A percentile compares a stretch with the other conserved stretches of the same genome.
phyloP scores from a whole-genome alignment of 2,888 invertebrate species.

The Torymus texanus region DNA sequence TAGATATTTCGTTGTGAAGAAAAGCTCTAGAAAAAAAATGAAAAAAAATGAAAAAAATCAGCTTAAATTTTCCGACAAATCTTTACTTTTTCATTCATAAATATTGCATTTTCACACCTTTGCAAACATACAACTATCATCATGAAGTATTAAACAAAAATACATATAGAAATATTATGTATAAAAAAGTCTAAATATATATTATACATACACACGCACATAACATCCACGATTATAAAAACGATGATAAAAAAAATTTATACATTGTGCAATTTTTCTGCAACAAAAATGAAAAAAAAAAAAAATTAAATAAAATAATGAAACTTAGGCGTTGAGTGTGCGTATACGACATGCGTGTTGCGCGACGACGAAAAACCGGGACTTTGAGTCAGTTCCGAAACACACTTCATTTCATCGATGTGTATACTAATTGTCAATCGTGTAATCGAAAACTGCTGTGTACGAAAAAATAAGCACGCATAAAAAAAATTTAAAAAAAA shows the following conservation, averaged over 20 bases:
- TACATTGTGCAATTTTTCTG: slow-evolving; percentile 19
- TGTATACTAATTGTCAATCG: no score
- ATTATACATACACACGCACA: slow-evolving; percentile 17
- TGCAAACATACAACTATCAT: slow-evolving; percentile 14
- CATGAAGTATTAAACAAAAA: slow-evolving; percentile 28
- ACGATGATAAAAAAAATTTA: neutral
- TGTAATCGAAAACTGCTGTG: no score
- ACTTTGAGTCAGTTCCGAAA: no score
- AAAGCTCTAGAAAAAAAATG: neutral
- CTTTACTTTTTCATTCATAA: slow-evolving; percentile 26
- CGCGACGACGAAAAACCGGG: no score
- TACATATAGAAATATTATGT: slow-evolving; percentile 25
- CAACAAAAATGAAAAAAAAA: neutral
- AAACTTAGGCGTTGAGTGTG: no score
- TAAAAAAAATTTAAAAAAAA: no score
- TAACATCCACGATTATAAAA: slow-evolving; percentile 12
- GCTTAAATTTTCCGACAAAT: neutral
- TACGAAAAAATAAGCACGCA: no score
- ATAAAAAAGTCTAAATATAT: slow-evolving; percentile 13
- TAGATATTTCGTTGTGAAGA: neutral
- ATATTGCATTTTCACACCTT: slow-evolving; percentile 22
- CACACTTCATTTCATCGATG: no score
- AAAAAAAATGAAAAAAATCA: neutral
- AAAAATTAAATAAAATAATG: no score
- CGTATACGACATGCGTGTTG: no score